These are phyloP conservation scores for Lathamus discolor DNA, from an alignment of 2,113 vertebrate genomes.

Conservation along the genomic window DNA sequence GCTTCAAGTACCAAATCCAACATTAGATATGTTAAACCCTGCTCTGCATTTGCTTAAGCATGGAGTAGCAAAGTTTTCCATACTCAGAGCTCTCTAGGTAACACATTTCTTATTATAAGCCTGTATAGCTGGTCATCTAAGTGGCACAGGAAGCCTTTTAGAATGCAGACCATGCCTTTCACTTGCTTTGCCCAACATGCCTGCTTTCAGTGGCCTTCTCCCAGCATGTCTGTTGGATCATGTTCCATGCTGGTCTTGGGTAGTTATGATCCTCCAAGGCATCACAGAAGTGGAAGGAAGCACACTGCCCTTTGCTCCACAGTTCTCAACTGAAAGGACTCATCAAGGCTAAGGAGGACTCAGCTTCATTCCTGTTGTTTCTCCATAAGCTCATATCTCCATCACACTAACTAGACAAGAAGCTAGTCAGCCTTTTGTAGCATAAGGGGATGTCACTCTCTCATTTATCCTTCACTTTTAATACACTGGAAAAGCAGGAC, in stretches of 20 bases:
- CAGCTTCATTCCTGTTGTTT: background rate
- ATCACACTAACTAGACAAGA: background rate
- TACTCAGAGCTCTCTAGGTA: background rate
- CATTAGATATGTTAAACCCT: background rate
- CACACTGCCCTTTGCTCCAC: background rate
- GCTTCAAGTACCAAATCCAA: background rate
- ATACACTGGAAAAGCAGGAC: background rate
- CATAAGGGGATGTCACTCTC: too few relatives aligned
- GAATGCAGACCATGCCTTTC: background rate
- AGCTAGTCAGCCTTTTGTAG: background rate
- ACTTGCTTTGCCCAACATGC: accelerated
- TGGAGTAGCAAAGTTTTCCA: background rate
- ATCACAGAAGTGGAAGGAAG: background rate
- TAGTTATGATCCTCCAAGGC: background rate
- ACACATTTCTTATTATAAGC: background rate
- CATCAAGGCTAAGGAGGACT: background rate
- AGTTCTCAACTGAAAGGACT: background rate
- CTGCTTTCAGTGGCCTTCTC: accelerated
- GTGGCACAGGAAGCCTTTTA: background rate
- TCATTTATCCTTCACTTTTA: background rate
- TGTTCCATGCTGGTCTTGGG: background rate
- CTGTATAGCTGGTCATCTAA: background rate
- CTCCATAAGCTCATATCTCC: accelerated
- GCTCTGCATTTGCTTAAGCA: background rate
- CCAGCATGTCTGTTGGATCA: background rate